Base-by-base conservation (phyloP, 2,888 invertebrate genomes). In the Calameuta filiformis region DNA sequence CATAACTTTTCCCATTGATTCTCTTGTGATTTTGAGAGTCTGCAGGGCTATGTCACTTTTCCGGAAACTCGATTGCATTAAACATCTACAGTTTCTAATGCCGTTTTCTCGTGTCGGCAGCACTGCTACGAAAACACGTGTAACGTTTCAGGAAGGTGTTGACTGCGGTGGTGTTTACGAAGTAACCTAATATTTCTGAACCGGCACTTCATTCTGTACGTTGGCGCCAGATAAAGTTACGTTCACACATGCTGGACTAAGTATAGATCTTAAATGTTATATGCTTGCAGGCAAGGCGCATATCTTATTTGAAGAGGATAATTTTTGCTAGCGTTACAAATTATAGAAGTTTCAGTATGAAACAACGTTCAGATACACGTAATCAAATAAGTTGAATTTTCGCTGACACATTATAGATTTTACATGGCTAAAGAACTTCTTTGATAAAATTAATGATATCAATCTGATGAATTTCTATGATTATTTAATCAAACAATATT, bases 171-270 rank as follows among this genome's bases (percentile, higher is more conserved):
- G 82, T 90, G 89, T 91, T 91, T 90, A 87, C 83, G 81, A 83
- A 89, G 91, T 91, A 91, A 91, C 90, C 84, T 85, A 89, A 91
- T 91, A 91, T 90, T 88, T 87, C 88, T 86, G 84, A 84, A 85
- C 84, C 81, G 83, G 81, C 73, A 75, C 77, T 73, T 74, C 79
- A 84, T 85, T 86, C 83, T 80, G 83, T 82, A 83, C 84, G 76
- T 84, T 87, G 90, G 90, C 90, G 90, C 90, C 90, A 88, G 89
- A 87, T 89, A 83, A 81, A 84, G 82, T 85, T 84, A 80, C 85
- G 84, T 83, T 82, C 83, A 81, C 87, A 88, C 85, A 86, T 88
- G 89, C 86, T 84, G 80, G 75, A 81, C 86, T 88, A 89, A 88
- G 88, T 87, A 86, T 88, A 89, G 85, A 82, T 80, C 31, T 31